A percentile compares a stretch with the other conserved stretches of the same genome.
phyloP scores from a whole-genome alignment of 2,888 invertebrate genomes.

The Cataglyphis albicans region DNA sequence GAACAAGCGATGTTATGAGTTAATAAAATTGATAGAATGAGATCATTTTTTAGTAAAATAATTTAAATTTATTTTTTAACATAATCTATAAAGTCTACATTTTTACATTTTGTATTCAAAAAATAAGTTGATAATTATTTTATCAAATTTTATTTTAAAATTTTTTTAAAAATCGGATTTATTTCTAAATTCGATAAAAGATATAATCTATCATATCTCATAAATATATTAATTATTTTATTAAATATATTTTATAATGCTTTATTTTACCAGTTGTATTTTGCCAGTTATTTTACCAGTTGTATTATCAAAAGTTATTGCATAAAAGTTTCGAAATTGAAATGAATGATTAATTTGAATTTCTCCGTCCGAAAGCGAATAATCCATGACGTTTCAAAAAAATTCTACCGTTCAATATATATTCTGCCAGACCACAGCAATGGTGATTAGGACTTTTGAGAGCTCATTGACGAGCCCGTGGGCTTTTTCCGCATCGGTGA shows the following conservation, averaged over 20 bases:
- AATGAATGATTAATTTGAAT: conserved; percentile 25
- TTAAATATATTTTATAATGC: background rate
- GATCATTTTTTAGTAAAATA: background rate
- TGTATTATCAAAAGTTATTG: background rate
- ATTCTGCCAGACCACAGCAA: conserved; percentile 28
- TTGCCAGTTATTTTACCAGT: background rate
- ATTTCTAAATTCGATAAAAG: background rate
- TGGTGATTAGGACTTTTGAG: conserved; percentile 59
- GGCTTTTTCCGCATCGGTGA: conserved; percentile 70
- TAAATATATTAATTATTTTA: background rate
- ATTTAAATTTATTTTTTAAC: background rate
- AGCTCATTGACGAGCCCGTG: conserved; percentile 57
- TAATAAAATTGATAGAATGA: background rate
- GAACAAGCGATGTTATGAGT: background rate
- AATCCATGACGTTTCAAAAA: conserved; percentile 39
- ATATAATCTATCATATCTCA: background rate
- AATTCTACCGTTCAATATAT: conserved; percentile 42
- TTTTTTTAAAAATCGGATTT: background rate
- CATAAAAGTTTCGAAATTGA: conserved; percentile 2
- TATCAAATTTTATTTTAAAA: background rate
- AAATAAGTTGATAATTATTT: background rate
- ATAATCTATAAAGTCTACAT: background rate
- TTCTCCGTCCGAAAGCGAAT: background rate
- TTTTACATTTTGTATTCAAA: background rate
- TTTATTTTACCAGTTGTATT: background rate